Conservation (phyloP, 2,888 invertebrate species). For the Helicoverpa assulta region DNA sequence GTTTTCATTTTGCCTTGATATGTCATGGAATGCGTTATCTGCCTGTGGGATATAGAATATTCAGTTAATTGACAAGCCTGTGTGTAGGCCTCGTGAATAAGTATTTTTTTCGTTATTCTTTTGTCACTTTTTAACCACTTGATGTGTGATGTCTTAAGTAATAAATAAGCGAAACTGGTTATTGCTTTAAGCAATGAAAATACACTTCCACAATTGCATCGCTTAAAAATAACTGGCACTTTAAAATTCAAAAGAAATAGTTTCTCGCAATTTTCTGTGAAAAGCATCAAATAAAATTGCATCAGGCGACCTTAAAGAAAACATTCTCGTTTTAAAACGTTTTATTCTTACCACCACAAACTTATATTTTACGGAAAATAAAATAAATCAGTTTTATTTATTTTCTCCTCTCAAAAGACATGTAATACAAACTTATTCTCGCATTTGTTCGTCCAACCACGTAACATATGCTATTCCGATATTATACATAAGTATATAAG, state of each 20-base stretch:
- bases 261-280: too few relatives aligned
- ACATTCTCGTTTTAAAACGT: too few relatives aligned
- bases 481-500: conserved; percentile 47
- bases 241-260: too few relatives aligned
- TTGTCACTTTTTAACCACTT: neutral
- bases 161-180: too few relatives aligned
- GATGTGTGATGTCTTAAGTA: too few relatives aligned
- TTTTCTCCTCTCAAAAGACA: conserved; percentile 3
- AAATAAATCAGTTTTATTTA: conserved; percentile 1
- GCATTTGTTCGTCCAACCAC: conserved; percentile 37
- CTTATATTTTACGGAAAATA: too few relatives aligned
- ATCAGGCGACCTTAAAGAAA: too few relatives aligned
- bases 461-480: conserved; percentile 46
- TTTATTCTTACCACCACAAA: too few relatives aligned
- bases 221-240: too few relatives aligned
- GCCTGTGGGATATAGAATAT: neutral
- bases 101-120: neutral
- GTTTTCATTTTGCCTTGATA: conserved; percentile 31
- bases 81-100: neutral
- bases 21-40: conserved; percentile 19
- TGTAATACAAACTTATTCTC: conserved; percentile 15
- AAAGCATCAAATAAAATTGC: too few relatives aligned
- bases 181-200: too few relatives aligned
- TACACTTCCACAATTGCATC: too few relatives aligned
- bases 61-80: conserved; percentile 7